Evolutionary conservation across 2,113 vertebrate genomes (phyloP).

Genomic region (Telmatochromis sp.): DNA sequence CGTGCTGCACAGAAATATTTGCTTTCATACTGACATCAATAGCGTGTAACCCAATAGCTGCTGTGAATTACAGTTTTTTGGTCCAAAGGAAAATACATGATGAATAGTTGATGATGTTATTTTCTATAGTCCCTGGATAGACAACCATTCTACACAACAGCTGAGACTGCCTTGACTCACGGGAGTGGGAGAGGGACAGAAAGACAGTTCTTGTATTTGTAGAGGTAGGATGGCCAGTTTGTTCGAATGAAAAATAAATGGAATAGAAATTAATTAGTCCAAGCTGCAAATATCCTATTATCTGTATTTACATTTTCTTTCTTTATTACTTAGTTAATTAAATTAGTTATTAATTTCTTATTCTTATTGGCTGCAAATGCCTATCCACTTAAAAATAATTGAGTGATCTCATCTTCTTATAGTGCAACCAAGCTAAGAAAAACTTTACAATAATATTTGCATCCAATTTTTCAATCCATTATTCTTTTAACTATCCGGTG

Average conservation of each 20-base stretch:
- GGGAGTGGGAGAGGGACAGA: neutral
- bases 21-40: neutral
- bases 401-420: neutral
- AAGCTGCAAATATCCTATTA: neutral
- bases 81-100: neutral
- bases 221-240: neutral
- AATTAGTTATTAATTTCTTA: neutral
- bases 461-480: neutral
- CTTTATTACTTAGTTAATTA: neutral
- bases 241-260: neutral
- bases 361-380: neutral
- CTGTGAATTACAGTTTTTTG: neutral
- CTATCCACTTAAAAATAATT: neutral
- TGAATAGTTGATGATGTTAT: slow-evolving; percentile 12
- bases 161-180: neutral
- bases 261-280: neutral
- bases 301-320: neutral
- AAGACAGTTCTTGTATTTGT: neutral
- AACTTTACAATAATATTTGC: neutral
- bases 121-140: neutral
- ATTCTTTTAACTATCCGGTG: neutral
- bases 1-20: neutral
- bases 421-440: neutral
- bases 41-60: neutral
- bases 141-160: neutral